These are phyloP conservation scores for Limnephilus marmoratus DNA, from an alignment of 2,888 invertebrate genomes.

Conservation along the genomic window DNA sequence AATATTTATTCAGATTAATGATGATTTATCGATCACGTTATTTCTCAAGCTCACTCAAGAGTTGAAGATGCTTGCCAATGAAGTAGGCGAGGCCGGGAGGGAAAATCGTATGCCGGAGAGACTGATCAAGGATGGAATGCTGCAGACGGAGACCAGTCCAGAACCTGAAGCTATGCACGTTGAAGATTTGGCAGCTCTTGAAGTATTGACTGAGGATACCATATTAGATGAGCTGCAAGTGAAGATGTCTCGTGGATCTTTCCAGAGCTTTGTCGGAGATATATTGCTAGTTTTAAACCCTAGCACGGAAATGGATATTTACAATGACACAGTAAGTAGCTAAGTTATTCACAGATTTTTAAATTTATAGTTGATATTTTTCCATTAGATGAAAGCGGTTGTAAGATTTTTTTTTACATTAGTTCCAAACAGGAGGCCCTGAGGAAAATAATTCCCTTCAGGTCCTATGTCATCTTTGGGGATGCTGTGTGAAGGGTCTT, in stretches of 20 bases:
- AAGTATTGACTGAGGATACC: slow-evolving; percentile 84
- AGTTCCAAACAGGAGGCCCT: too few relatives aligned
- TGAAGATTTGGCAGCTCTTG: slow-evolving; percentile 90
- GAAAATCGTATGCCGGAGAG: slow-evolving; percentile 73
- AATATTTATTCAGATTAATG: too few relatives aligned
- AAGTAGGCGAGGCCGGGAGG: slow-evolving; percentile 71
- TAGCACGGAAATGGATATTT: slow-evolving; percentile 85
- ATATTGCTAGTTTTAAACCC: slow-evolving; percentile 88
- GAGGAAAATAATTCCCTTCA: too few relatives aligned
- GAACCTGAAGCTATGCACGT: slow-evolving; percentile 85
- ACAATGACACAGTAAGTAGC: slow-evolving; percentile 81
- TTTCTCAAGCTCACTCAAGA: slow-evolving; percentile 82
- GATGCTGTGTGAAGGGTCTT: too few relatives aligned
- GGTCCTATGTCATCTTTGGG: too few relatives aligned
- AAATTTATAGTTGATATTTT: background rate
- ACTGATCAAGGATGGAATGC: slow-evolving; percentile 74
- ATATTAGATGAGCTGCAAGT: slow-evolving; percentile 83
- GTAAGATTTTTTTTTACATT: too few relatives aligned
- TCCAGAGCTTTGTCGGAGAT: slow-evolving; percentile 89
- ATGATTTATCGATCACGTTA: slow-evolving; percentile 53
- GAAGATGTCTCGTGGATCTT: slow-evolving; percentile 81
- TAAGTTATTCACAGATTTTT: background rate
- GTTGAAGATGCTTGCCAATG: slow-evolving; percentile 79
- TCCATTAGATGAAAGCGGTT: background rate
- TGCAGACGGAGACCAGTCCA: slow-evolving; percentile 76